Evolutionary conservation across 1,140 invertebrate species (phyloP).

Genomic region (Homalodisca vitripennis): DNA sequence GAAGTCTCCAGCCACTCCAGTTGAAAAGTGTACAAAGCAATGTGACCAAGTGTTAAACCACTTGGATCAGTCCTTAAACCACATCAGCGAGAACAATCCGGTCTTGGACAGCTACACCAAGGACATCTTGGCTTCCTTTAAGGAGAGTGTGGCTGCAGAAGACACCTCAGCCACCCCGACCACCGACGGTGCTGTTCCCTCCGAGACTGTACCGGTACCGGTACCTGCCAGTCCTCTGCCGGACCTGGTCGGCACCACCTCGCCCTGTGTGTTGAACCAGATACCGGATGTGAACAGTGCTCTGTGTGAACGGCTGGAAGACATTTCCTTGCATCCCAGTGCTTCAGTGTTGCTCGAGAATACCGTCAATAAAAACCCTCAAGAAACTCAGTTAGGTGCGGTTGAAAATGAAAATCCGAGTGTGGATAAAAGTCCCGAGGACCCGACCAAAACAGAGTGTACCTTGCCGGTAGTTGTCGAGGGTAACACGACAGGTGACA

Average conservation of each 20-base stretch:
- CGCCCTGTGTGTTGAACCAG: not conserved
- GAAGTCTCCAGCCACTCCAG: not conserved
- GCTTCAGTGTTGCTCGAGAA: not conserved
- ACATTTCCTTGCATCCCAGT: not conserved
- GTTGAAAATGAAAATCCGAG: not conserved
- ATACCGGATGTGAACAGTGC: not conserved
- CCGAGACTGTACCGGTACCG: not conserved
- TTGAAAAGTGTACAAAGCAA: conserved; percentile 1
- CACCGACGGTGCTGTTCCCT: not conserved
- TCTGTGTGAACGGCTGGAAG: not conserved
- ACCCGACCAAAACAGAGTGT: not conserved
- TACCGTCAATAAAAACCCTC: not conserved
- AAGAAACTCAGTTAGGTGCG: not conserved
- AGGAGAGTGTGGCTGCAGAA: conserved; percentile 4
- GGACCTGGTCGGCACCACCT: not conserved
- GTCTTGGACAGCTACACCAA: not conserved
- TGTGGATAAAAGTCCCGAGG: not conserved
- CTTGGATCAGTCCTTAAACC: not conserved
- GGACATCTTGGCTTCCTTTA: not conserved
- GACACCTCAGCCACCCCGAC: not conserved
- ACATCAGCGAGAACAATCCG: not conserved
- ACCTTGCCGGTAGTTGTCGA: not conserved
- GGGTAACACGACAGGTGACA: not conserved
- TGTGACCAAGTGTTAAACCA: not conserved
- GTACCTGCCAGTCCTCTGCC: not conserved